These are phyloP conservation scores for Auanema sp. DNA, from an alignment of 2,888 invertebrate species.

Conservation along the genomic window DNA sequence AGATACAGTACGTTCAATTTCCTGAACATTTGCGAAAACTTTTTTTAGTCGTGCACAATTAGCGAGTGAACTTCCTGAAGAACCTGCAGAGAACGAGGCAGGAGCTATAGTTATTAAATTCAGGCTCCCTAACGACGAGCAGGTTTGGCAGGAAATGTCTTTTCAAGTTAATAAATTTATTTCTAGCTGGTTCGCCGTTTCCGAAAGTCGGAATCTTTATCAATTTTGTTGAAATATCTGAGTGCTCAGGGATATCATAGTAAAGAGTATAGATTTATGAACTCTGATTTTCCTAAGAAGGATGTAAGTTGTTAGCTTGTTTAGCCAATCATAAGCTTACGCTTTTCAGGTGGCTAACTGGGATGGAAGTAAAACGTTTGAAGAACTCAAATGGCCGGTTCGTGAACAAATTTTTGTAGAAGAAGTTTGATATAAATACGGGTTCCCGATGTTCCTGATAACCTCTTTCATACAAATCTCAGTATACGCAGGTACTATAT, in stretches of 20 bases:
- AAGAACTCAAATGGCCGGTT: constrained; percentile 82
- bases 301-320: constrained; percentile 39
- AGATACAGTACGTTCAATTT: constrained; percentile 5
- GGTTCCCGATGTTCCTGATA: too few species aligned
- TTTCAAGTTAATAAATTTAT: background rate
- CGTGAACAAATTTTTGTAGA: constrained; percentile 93
- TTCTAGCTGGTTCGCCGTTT: constrained; percentile 54
- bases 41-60: constrained; percentile 22
- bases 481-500: too few species aligned
- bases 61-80: constrained; percentile 43
- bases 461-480: too few species aligned
- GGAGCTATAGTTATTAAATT: constrained; percentile 49
- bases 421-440: constrained; percentile 67
- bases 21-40: background rate
- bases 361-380: constrained; percentile 77
- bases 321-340: background rate
- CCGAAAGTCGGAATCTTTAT: constrained; percentile 38
- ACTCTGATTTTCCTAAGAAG: constrained; percentile 58
- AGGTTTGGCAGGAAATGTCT: constrained; percentile 15
- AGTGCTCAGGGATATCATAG: constrained; percentile 54
- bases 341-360: constrained; percentile 76
- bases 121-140: constrained; percentile 51
- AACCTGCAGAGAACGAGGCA: constrained; percentile 43
- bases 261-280: constrained; percentile 47
- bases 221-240: constrained; percentile 41